A percentile compares a stretch with the other conserved stretches of the same genome.
These are phyloP conservation scores for Okamejei kenojei DNA, from an alignment of 2,797 vertebrate species.

Conservation along the genomic window DNA sequence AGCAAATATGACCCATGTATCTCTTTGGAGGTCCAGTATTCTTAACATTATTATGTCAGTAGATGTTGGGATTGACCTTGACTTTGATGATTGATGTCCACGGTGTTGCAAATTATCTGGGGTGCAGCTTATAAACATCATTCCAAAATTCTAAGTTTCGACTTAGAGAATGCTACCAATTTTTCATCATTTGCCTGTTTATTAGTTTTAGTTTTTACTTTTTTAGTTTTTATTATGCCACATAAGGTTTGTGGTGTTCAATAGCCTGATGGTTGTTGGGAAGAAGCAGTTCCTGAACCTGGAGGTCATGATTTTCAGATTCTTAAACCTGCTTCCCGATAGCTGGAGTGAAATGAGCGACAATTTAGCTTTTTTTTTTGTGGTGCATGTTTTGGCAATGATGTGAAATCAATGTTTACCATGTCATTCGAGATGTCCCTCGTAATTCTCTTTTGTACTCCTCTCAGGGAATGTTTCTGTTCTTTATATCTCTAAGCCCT, in stretches of 20 bases:
- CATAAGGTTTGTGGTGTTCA: no score
- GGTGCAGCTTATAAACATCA: not conserved
- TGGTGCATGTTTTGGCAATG: no score
- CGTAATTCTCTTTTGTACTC: not conserved
- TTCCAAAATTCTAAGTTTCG: not conserved
- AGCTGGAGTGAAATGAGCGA: no score
- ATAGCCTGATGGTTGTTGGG: no score
- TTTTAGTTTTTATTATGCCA: no score
- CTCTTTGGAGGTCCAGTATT: not conserved
- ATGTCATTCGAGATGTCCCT: not conserved
- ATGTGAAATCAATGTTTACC: not conserved
- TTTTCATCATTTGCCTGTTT: not conserved
- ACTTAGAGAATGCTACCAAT: not conserved
- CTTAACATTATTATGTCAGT: not conserved
- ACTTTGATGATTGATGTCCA: not conserved
- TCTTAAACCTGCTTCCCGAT: no score
- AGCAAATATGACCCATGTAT: not conserved
- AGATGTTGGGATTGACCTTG: not conserved
- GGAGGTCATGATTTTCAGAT: no score
- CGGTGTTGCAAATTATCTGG: not conserved
- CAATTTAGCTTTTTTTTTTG: no score
- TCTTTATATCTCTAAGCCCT: not conserved
- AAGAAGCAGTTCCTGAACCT: no score
- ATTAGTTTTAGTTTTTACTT: no score
- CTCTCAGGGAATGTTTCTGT: not conserved